Evolutionary conservation across 2,113 vertebrate genomes (phyloP).

Genomic region (Romanogobio albipinnatus): DNA sequence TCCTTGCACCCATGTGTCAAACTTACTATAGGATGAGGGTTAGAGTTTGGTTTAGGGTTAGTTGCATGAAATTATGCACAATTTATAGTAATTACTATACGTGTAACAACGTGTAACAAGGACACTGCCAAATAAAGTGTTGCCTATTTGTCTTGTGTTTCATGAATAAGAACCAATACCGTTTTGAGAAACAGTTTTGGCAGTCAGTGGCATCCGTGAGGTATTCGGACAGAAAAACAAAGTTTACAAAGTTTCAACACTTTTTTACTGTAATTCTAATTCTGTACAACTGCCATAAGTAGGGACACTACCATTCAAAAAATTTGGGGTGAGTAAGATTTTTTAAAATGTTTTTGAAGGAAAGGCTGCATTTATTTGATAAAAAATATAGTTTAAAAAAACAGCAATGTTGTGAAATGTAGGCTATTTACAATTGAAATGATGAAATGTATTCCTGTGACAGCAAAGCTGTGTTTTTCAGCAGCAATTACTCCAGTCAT

Average conservation of each 20-base stretch:
- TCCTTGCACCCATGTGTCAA: no score
- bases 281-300: not conserved
- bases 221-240: no score
- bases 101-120: no score
- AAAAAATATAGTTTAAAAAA: not conserved
- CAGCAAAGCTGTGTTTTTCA: not conserved
- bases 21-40: no score
- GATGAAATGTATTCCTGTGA: not conserved
- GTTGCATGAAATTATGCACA: no score
- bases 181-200: not conserved
- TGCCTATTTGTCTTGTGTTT: not conserved
- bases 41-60: no score
- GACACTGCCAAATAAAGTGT: no score
- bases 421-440: not conserved
- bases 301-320: not conserved
- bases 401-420: not conserved
- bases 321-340: not conserved
- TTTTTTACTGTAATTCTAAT: no score
- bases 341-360: not conserved
- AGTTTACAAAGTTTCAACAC: no score
- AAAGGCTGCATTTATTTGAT: not conserved
- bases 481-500: not conserved
- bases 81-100: no score
- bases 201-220: not conserved
- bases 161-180: not conserved